Base-by-base conservation (phyloP, 2,888 invertebrate species). In the Cryptosula pallasiana region DNA sequence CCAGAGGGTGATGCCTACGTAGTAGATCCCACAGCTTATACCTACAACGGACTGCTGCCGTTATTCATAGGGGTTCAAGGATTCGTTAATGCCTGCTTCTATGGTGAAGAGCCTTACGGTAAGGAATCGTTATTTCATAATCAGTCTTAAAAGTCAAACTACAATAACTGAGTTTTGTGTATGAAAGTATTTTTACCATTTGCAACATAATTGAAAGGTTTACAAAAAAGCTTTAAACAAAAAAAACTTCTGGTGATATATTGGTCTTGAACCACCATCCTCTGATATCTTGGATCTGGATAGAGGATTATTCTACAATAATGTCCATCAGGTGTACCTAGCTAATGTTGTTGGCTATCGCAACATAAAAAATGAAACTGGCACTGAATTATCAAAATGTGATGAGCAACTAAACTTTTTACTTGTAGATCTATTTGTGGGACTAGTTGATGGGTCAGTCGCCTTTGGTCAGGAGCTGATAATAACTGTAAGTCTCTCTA, bases 391-490 rank as follows among this genome's bases (percentile, higher is more conserved):
- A n/a, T n/a, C n/a, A n/a, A n/a, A n/a, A n/a, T n/a, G n/a, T n/a
- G n/a, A n/a, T n/a, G n/a, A n/a, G n/a, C n/a, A n/a, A n/a, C n/a
- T n/a, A n/a, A n/a, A 69, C 54, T 63, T 13, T 34, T 69, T 29
- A 45, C 27, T 69, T 69, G 27, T 27, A 72, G 58, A 72, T 9
- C 29, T 23, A 29, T 71, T 63, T 27, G 3, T 63, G 13, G 63
- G 63, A 3, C 32, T 63, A 5, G 29, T 63, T 25, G 32, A 25
- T 29, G 63, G 63, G 2, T 13, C 32, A 5, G 34, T 63, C 27
- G 32, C 32, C 29, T 63, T 63, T 63, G 63, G 32, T 16, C 32
- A 34, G n/a, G 32, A 27, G 9, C 27, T 32, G 13, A 63, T 63
- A 13, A 2, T 63, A 13, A 2, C 20, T 20, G 63, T 63, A 63